Conservation (phyloP, 1,140 invertebrate species). For the Drosophila arizonae region DNA sequence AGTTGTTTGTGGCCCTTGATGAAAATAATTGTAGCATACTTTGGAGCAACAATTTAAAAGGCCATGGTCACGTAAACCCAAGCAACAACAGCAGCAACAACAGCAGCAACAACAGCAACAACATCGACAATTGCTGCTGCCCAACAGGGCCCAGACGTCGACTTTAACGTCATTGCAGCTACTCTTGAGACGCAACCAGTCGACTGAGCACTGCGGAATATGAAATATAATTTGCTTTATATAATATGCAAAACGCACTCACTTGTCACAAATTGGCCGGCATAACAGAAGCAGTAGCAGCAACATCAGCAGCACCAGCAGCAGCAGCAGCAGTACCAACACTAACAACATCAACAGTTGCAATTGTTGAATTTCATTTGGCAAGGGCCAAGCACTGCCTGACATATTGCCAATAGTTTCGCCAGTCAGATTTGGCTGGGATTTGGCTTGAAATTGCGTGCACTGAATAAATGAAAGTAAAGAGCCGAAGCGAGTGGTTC, state of each 20-base stretch:
- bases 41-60: conserved; percentile 56
- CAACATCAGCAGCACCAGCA: conserved; percentile 23
- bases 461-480: conserved; percentile 40
- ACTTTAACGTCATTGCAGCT: conserved; percentile 23
- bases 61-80: conserved; percentile 64
- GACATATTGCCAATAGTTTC: conserved; percentile 37
- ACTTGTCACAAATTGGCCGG: conserved; percentile 72
- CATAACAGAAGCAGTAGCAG: conserved; percentile 49
- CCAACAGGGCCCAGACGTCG: conserved; percentile 40
- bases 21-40: conserved; percentile 78
- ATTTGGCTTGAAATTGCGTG: conserved; percentile 37
- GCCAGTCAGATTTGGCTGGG: conserved; percentile 39
- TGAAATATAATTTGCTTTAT: conserved; percentile 76
- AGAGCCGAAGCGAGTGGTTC: background rate
- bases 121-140: conserved; percentile 24
- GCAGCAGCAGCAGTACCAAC: conserved; percentile 30
- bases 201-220: conserved; percentile 48
- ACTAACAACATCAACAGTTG: conserved; percentile 28
- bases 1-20: conserved; percentile 57
- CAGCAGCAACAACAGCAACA: background rate
- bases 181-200: conserved; percentile 63
- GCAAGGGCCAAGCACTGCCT: background rate
- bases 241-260: conserved; percentile 63
- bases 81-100: background rate
- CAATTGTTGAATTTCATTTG: conserved; percentile 45